phyloP scores from a whole-genome alignment of 2,113 vertebrate genomes.

The Enhydra lutris region DNA sequence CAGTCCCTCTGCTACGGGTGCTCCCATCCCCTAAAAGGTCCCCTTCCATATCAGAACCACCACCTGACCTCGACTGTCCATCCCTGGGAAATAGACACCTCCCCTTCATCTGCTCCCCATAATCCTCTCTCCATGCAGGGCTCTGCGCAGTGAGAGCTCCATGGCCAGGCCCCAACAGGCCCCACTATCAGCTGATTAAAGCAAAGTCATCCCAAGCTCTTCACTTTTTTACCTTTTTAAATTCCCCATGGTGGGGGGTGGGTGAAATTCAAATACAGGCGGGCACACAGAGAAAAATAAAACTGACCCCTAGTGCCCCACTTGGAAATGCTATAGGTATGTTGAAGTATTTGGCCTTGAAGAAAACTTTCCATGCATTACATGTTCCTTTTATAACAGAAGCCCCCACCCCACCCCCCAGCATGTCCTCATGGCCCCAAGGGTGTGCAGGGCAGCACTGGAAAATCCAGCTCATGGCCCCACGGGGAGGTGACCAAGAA shows the following conservation, averaged over 20 bases:
- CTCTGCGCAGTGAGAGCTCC: neutral
- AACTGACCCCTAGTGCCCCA: neutral
- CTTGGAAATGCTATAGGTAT: accelerated
- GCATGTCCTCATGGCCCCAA: accelerated
- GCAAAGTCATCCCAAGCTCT: neutral
- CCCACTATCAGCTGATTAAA: neutral
- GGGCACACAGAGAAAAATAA: neutral
- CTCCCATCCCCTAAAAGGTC: neutral
- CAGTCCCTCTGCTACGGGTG: neutral
- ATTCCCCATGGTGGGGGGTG: neutral
- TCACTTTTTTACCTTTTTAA: neutral
- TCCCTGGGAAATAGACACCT: neutral
- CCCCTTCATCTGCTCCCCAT: neutral
- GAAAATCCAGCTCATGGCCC: neutral
- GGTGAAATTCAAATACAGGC: neutral
- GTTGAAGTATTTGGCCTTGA: neutral
- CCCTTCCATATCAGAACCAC: neutral
- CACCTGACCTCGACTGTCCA: neutral
- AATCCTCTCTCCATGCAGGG: neutral
- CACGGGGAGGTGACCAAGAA: neutral
- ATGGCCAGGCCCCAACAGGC: neutral
- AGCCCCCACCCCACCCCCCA: neutral
- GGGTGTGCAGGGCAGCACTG: neutral
- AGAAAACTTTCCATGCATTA: no score
- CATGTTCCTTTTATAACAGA: neutral